Conservation (phyloP, 2,113 vertebrate species). For the Seriola rivoliana region DNA sequence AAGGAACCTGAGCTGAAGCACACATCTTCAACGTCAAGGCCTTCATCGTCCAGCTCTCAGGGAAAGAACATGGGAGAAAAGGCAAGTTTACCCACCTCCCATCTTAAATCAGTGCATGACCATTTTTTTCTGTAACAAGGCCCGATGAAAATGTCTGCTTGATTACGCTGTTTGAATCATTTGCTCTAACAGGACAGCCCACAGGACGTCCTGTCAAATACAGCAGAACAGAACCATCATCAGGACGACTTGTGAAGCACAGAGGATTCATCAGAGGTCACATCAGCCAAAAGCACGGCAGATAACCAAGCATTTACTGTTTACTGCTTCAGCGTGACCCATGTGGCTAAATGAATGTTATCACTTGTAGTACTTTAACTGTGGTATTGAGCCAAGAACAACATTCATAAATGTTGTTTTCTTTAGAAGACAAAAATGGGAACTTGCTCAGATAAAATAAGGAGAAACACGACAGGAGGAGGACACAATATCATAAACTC, state of each 20-base stretch:
- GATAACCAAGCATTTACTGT: neutral
- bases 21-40: constrained; percentile 19
- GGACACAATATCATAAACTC: neutral
- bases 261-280: constrained; percentile 2
- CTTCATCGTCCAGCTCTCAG: constrained; percentile 36
- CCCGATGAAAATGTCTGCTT: neutral
- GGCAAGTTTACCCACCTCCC: constrained; percentile 21
- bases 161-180: constrained; percentile 5
- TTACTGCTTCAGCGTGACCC: neutral
- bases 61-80: constrained; percentile 30
- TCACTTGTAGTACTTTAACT: constrained; percentile 14
- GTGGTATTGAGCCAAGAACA: constrained; percentile 34
- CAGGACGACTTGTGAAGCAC: constrained; percentile 20
- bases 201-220: neutral
- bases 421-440: constrained; percentile 5
- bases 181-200: constrained; percentile 38
- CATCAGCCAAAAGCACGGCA: neutral
- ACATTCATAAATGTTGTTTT: constrained; percentile 5
- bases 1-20: constrained; percentile 58
- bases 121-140: too few relatives aligned
- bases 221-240: constrained; percentile 34
- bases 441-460: neutral
- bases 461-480: neutral
- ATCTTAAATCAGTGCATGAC: neutral
- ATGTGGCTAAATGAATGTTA: constrained; percentile 13